Evolutionary conservation across 2,888 invertebrate species (phyloP), one percentile per base, ranked within the genome.

Genomic region (Pachymerium ferrugineum): DNA sequence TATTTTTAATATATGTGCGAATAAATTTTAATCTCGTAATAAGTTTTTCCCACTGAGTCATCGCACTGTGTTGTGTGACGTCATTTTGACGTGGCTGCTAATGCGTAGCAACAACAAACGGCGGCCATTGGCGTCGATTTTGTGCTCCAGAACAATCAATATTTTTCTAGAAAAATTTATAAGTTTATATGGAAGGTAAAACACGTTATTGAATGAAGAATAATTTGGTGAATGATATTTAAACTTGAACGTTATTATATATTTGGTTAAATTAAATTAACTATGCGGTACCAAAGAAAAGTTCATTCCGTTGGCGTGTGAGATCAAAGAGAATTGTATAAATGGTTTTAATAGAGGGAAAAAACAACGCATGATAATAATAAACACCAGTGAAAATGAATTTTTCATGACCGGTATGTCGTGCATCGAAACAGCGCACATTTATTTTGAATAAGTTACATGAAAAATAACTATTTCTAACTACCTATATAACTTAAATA

Each of bases 1-100:
- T 62, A 62, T 3, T 62, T 62, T 62, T 62, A 62, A 62, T 62
- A n/a, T 28, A 22, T 62, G 62, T 22, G 62, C 25, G 25, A 62
- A 62, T 62, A 62, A 62, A 62, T 62, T 62, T 62, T 62, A 62
- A 54, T 54, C 54, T 54, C 3, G 54, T 22, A 54, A 54, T 54
- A 62, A 62, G 25, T 62, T 62, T 62, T 62, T 62, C n/a, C n/a
- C 10, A 62, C 25, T 62, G 62, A 62, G 62, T 62, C 62, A 62
- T 28, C 25, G 28, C 62, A 28, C 28, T 28, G 28, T 14, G 62
- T n/a, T 62, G 62, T 28, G 8, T 62, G 62, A 62, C 62, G 62
- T 62, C 62, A 62, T 28, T 25, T 62, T 1, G 10, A 12, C 38
- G 6, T 62, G 25, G 10, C 28, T 62, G 28, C 62, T 28, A 12